Base-by-base conservation (phyloP, 1,140 invertebrate species). In the Magallana angulata region DNA sequence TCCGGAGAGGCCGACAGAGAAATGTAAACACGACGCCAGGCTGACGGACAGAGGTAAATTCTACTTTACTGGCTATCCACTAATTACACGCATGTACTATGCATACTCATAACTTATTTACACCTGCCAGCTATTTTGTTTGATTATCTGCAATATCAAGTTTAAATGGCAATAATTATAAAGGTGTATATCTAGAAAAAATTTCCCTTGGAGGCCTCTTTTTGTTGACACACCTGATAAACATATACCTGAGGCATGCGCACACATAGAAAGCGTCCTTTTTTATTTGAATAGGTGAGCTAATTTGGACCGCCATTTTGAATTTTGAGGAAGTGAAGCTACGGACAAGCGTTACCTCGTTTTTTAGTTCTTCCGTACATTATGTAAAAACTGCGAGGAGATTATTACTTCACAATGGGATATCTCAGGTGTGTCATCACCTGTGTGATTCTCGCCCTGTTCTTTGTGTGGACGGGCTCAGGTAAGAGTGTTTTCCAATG, bases 251-350 rank as follows among this genome's bases (percentile, higher is more conserved):
- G 81, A 82, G 81, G 81, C 81, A 82, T 82, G 81, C 81, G 81
- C 81, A 82, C 14, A 82, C 56, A 57, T 18, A 57, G 57, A 82
- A 57, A 82, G 81, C 81, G 81, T 82, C 81, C 36, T 57, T 56
- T 82, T 82, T 82, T 82, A 82, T 82, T 82, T 82, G 81, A 82
- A 82, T 82, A 82, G 81, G 81, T 82, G 81, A 82, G 48, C 81
- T 82, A 82, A 82, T 82, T 82, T 56, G 12, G 57, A 58, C 81
- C 81, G 81, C 81, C 81, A 82, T 82, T 82, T 82, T 82, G 81
- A 57, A 82, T 58, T 58, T 71, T 57, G 57, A 82, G 81, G 81
- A 82, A 82, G 81, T 82, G 57, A 58, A 24, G 80, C 80, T 36
- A 48, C 57, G 57, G 18, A 30, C 48, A 58, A 82, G 81, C 48